Base-by-base conservation (phyloP, 2,888 invertebrate genomes). In the Sabatieria punctata region DNA sequence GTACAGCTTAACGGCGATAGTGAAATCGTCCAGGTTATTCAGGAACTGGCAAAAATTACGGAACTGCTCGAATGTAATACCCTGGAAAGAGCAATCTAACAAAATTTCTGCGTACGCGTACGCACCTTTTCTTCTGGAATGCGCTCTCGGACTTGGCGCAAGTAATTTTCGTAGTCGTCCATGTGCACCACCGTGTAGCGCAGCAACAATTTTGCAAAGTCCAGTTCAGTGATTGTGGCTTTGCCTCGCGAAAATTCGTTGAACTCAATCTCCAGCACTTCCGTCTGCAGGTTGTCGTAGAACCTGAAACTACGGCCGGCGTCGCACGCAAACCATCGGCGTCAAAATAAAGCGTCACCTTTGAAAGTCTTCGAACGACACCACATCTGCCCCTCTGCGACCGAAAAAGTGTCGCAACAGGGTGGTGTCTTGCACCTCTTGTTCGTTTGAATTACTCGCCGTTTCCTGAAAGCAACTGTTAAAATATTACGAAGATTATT, bases 1-100 rank as follows among this genome's bases (percentile, higher is more conserved):
- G 67, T 93, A 95, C 84, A 97, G 88, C 59, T 86, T 76, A 85
- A 97, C 93, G 11, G 95, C 93, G 57, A 91, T 86, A 35, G 84
- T 79, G 66, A 95, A 95, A 68, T 95, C 95, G 66, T 93, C 93
- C 54, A 97, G 71, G 68, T 85, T 91, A 70, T 95, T 95, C 49
- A 97, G 76, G 71, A 97, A 95, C 69, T 86, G 85, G 67, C 89
- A 93, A 71, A 97, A 95, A 51, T 84, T 81, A 63, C 83, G 78
- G 72, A 95, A 97, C 69, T 95, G 91, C 39, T 81, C 76, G 70
- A 95, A 91, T 2, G 82, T 78, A 58, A 97, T 86, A 41, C 91
- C 77, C 71, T 73, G 57, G 39, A 64, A 56, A 19, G n/a, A n/a
- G n/a, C n/a, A n/a, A n/a, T n/a, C n/a, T n/a, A n/a, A 19, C 39